Conservation (phyloP, 2,888 invertebrate species). For the Alsophila aescularia region DNA sequence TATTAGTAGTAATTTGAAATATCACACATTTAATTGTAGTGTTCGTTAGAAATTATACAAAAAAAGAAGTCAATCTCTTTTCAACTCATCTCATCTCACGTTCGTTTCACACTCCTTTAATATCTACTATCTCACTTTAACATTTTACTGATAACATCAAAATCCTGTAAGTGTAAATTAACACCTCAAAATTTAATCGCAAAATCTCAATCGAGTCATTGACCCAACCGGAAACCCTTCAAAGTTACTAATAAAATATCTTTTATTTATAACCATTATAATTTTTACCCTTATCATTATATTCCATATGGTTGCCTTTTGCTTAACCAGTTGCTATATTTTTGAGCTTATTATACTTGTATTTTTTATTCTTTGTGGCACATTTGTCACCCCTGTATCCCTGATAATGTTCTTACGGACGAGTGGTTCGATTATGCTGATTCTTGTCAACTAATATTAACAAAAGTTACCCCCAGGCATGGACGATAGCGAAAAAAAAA, state of each 20-base stretch:
- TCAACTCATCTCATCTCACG: background rate
- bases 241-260: too few relatives aligned
- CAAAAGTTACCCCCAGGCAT: slow-evolving; percentile 33
- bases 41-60: too few relatives aligned
- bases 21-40: too few relatives aligned
- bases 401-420: slow-evolving; percentile 59
- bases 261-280: slow-evolving; percentile 30
- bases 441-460: slow-evolving; percentile 63
- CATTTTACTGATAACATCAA: slow-evolving; percentile 25
- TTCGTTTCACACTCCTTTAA: background rate
- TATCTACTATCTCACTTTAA: background rate
- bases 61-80: too few relatives aligned
- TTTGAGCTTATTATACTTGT: background rate
- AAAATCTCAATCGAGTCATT: slow-evolving; percentile 50
- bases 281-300: slow-evolving; percentile 3
- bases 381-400: slow-evolving; percentile 47
- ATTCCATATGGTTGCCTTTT: slow-evolving; percentile 14
- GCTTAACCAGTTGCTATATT: background rate
- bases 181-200: slow-evolving; percentile 50
- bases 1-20: too few relatives aligned
- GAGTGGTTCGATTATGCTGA: slow-evolving; percentile 72
- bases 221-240: slow-evolving; percentile 50
- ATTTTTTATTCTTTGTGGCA: slow-evolving; percentile 18
- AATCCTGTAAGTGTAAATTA: slow-evolving; percentile 46
- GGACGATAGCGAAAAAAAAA: slow-evolving; percentile 40